Evolutionary conservation across 2,797 vertebrate species (phyloP).

Genomic region (Limnodromus scolopaceus): DNA sequence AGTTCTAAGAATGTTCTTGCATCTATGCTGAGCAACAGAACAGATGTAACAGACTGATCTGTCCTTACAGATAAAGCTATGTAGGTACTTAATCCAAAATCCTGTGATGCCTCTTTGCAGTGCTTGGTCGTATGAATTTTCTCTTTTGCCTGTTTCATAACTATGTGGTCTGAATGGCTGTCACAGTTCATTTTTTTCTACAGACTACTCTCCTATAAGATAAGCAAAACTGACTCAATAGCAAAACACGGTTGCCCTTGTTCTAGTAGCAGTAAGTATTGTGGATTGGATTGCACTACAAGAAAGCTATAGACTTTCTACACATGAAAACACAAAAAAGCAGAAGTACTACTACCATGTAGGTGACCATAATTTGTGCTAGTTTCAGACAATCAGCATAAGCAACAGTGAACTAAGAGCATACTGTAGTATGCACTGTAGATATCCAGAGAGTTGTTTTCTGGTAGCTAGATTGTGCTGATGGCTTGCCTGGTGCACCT

Average conservation of each 20-base stretch:
- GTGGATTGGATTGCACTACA: not conserved
- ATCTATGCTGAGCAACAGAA: not conserved
- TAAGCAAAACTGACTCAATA: not conserved
- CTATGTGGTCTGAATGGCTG: not conserved
- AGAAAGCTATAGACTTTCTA: not conserved
- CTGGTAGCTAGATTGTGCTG: not conserved
- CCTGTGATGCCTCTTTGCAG: not conserved
- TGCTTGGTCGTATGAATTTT: not conserved
- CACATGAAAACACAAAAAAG: not conserved
- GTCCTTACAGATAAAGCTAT: not conserved
- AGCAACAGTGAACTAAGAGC: not conserved
- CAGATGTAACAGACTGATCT: not conserved
- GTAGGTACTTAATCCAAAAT: not conserved
- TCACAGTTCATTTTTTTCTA: not conserved
- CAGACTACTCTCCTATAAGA: not conserved
- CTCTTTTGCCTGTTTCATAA: not conserved
- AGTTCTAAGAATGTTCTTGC: not conserved
- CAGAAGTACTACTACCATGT: not conserved
- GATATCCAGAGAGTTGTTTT: not conserved
- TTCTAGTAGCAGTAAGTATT: not conserved
- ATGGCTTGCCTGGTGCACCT: not conserved
- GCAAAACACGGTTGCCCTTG: not conserved
- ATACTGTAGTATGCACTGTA: not conserved
- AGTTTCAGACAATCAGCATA: not conserved
- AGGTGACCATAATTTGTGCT: not conserved